A percentile compares a stretch with the other conserved stretches of the same genome.
Evolutionary conservation across 1,140 invertebrate species (phyloP).

Genomic region (Myzus persicae): DNA sequence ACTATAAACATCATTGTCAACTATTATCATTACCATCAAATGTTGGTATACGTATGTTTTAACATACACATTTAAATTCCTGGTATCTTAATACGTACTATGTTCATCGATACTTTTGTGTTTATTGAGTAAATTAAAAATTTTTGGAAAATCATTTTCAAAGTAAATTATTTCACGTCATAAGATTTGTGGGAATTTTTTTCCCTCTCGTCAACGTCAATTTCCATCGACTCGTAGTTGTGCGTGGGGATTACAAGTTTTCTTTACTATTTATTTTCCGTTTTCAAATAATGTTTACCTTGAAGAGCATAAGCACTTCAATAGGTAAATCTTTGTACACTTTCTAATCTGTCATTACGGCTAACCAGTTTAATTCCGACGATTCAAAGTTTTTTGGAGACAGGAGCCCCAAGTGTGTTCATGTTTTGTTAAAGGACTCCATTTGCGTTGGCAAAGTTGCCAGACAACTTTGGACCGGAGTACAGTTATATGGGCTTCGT

Average conservation of each 20-base stretch:
- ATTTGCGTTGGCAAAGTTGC: slow-evolving; percentile 29
- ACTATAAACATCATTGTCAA: background rate
- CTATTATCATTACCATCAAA: background rate
- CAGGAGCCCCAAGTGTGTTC: background rate
- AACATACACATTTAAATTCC: background rate
- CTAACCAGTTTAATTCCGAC: background rate
- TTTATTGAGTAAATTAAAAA: background rate
- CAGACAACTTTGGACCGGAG: background rate
- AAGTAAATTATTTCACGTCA: background rate
- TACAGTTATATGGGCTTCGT: slow-evolving; percentile 36
- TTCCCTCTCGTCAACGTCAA: background rate
- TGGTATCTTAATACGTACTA: background rate
- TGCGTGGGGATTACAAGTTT: background rate
- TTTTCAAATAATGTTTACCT: background rate
- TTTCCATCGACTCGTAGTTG: background rate
- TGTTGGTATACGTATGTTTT: background rate
- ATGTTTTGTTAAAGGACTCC: slow-evolving; percentile 23
- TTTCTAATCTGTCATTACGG: background rate
- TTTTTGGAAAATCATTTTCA: background rate
- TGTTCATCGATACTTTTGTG: background rate
- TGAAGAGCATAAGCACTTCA: background rate
- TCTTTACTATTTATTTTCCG: background rate
- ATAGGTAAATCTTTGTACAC: background rate
- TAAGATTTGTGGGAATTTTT: background rate
- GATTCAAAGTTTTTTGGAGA: background rate